Evolutionary conservation across 2,888 invertebrate genomes (phyloP).

Genomic region (Lepas anatifera): DNA sequence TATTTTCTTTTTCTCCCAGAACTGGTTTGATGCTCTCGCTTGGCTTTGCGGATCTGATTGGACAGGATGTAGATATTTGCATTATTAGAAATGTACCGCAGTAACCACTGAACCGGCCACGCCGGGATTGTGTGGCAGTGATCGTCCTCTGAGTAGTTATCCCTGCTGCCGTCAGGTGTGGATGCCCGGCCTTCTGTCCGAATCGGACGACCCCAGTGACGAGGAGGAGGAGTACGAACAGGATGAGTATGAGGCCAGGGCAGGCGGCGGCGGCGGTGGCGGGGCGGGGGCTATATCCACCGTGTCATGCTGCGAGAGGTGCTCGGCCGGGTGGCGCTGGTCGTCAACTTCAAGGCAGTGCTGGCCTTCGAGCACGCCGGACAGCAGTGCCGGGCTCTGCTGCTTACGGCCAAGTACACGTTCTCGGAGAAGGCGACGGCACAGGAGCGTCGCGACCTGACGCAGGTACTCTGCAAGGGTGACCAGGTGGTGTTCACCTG

Average conservation of each 20-base stretch:
- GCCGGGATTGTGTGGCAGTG: too few relatives aligned
- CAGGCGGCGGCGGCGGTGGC: not conserved
- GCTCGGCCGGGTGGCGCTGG: not conserved
- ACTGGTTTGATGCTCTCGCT: too few relatives aligned
- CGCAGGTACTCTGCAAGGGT: not conserved
- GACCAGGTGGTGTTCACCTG: not conserved
- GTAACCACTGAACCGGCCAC: too few relatives aligned
- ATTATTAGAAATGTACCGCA: too few relatives aligned
- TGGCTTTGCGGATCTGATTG: too few relatives aligned
- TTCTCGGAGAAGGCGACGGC: not conserved
- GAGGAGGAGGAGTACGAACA: not conserved
- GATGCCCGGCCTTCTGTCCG: not conserved
- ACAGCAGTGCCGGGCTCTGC: not conserved
- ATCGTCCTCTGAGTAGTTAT: not conserved
- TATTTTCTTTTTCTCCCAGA: too few relatives aligned
- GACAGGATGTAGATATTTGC: too few relatives aligned
- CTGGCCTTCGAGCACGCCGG: conserved; percentile 6
- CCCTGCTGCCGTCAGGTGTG: not conserved
- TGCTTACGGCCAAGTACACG: not conserved
- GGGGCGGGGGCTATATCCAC: not conserved
- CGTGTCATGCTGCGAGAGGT: not conserved
- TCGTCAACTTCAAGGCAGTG: not conserved
- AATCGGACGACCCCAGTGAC: not conserved
- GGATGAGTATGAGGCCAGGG: not conserved
- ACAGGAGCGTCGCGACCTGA: not conserved